Evolutionary conservation across 2,113 vertebrate genomes (phyloP).

Genomic region (Rafetus swinhoei): DNA sequence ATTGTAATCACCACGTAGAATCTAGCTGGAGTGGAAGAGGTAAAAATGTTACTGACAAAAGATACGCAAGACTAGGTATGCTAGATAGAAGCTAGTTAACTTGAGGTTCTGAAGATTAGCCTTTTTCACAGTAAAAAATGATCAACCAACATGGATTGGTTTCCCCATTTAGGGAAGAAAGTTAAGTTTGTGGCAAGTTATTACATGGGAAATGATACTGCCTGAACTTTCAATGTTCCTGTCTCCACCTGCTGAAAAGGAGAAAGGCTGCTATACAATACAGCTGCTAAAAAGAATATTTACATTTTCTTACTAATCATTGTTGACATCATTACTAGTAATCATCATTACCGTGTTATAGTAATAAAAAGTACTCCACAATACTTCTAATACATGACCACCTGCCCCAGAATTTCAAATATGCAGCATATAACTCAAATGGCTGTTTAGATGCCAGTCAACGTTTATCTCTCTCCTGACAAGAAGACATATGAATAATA

Average conservation of each 20-base stretch:
- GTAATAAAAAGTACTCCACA: background rate
- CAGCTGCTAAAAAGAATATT: background rate
- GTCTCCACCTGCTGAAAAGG: conserved; percentile 68
- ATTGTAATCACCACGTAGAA: background rate
- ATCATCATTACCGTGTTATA: background rate
- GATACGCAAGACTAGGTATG: background rate
- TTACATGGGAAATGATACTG: background rate
- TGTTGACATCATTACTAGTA: background rate
- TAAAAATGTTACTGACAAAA: background rate
- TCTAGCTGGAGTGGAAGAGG: background rate
- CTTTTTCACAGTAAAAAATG: background rate
- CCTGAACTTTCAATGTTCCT: conserved; percentile 40
- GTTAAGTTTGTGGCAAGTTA: background rate
- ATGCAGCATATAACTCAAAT: background rate
- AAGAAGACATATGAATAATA: background rate
- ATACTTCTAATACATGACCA: accelerated
- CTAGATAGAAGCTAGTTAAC: background rate
- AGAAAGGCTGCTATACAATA: conserved; percentile 39
- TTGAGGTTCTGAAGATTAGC: background rate
- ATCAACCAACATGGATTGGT: background rate
- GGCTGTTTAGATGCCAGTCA: background rate
- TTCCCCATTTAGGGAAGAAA: background rate
- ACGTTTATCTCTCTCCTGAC: background rate
- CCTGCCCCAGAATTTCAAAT: background rate
- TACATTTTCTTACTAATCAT: background rate